A percentile compares a stretch with the other conserved stretches of the same genome.
phyloP scores from a whole-genome alignment of 2,797 vertebrate species.

The Falco cherrug region DNA sequence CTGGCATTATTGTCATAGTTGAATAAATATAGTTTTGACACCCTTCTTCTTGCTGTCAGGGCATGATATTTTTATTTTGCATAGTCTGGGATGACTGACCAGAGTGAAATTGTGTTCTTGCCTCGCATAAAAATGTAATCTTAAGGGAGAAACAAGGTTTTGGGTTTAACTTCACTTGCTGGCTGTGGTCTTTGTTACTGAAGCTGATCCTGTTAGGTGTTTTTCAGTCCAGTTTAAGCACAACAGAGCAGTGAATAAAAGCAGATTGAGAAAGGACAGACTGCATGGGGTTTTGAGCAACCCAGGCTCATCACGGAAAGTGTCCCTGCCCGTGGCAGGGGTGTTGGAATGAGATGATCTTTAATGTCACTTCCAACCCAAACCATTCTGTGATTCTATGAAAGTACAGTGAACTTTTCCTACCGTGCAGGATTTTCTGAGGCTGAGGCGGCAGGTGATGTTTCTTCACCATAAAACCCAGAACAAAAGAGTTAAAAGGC shows the following conservation, averaged over 20 bases:
- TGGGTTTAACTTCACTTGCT: background rate
- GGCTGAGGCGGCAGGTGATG: background rate
- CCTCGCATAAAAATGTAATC: background rate
- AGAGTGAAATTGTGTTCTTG: background rate
- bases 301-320: too few relatives aligned
- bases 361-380: too few relatives aligned
- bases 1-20: background rate
- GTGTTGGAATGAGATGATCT: too few relatives aligned
- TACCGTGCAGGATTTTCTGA: background rate
- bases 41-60: background rate
- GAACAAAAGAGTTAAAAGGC: background rate
- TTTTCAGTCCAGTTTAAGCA: background rate
- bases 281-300: too few relatives aligned
- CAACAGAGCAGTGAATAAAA: background rate
- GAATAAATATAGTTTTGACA: background rate
- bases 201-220: background rate
- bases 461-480: background rate
- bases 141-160: background rate
- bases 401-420: background rate
- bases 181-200: background rate
- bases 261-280: background rate
- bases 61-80: background rate
- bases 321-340: too few relatives aligned
- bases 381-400: too few relatives aligned
- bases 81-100: background rate